Evolutionary conservation across 2,888 invertebrate genomes (phyloP).

Genomic region (Drosophila falleni): DNA sequence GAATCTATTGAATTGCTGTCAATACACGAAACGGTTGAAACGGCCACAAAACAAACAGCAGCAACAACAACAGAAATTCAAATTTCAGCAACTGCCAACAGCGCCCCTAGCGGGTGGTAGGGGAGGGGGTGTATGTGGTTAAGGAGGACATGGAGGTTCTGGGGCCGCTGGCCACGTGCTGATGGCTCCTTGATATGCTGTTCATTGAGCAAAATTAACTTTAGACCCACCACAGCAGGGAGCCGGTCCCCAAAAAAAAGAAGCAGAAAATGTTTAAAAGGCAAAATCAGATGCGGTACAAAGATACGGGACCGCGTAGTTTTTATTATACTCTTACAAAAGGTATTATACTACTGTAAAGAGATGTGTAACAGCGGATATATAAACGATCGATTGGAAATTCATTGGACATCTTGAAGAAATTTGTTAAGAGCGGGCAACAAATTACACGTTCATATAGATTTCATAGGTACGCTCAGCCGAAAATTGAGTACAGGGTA

Average conservation of each 20-base stretch:
- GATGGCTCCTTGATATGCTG: slow-evolving; percentile 73
- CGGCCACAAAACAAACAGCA: slow-evolving; percentile 18
- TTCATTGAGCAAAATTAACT: slow-evolving; percentile 80
- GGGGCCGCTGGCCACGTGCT: slow-evolving; percentile 57
- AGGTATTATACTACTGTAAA: background rate
- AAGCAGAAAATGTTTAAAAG: slow-evolving; percentile 30
- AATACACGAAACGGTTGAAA: slow-evolving; percentile 41
- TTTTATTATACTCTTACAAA: slow-evolving; percentile 26
- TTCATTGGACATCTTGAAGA: background rate
- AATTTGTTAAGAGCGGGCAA: background rate
- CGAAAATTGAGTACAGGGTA: background rate
- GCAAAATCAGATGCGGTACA: slow-evolving; percentile 42
- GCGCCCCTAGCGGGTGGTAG: slow-evolving; percentile 4
- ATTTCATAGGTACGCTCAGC: background rate
- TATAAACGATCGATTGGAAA: no score
- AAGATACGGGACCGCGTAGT: slow-evolving; percentile 52
- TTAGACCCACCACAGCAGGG: slow-evolving; percentile 34
- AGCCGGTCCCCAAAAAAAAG: slow-evolving; percentile 8
- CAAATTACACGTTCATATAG: background rate
- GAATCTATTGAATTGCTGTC: slow-evolving; percentile 58
- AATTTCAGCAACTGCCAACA: slow-evolving; percentile 44
- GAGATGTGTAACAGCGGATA: no score
- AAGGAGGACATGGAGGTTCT: slow-evolving; percentile 1
- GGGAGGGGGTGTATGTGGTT: background rate
- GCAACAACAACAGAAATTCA: slow-evolving; percentile 52